Evolutionary conservation across 2,113 vertebrate species (phyloP).

Genomic region (Eptatretus burgeri): DNA sequence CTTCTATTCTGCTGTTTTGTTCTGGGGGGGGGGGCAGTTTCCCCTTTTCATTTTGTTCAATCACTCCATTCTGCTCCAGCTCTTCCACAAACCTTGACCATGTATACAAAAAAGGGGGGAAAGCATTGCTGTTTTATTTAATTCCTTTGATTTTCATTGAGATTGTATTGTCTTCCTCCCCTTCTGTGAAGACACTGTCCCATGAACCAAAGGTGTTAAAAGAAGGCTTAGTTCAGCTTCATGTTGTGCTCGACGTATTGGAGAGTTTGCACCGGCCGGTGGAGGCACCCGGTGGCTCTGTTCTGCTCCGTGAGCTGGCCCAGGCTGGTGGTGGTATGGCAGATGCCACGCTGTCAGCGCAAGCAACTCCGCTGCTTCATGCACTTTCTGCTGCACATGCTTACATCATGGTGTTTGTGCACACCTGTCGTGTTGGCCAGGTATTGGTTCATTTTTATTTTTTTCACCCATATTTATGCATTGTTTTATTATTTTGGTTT

Average conservation of each 20-base stretch:
- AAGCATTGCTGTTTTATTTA: no score
- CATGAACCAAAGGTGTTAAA: slow-evolving; percentile 76
- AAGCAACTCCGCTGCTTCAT: slow-evolving; percentile 56
- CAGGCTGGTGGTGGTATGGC: slow-evolving; percentile 45
- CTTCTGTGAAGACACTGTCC: slow-evolving; percentile 35
- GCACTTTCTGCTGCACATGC: slow-evolving; percentile 66
- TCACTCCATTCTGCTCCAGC: no score
- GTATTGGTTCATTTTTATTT: slow-evolving; percentile 16
- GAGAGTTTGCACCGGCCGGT: slow-evolving; percentile 71
- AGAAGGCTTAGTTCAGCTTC: slow-evolving; percentile 63
- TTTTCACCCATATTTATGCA: no score
- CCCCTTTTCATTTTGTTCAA: no score
- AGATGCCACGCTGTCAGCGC: slow-evolving; percentile 59
- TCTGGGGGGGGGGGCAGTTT: no score
- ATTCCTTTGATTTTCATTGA: no score
- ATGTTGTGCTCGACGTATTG: slow-evolving; percentile 48
- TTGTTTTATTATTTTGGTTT: no score
- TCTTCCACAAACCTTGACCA: no score
- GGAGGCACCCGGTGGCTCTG: slow-evolving; percentile 61
- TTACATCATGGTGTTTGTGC: slow-evolving; percentile 95
- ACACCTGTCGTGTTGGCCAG: slow-evolving; percentile 72
- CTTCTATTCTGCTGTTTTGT: no score
- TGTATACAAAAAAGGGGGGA: no score
- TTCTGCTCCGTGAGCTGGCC: slow-evolving; percentile 54
- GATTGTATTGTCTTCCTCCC: no score